Percentiles rank a stretch among this genome's conserved stretches.
Conservation (phyloP, 30 jellyfish, hydroid and myxozoan species). For the Chironex yamaguchii region DNA sequence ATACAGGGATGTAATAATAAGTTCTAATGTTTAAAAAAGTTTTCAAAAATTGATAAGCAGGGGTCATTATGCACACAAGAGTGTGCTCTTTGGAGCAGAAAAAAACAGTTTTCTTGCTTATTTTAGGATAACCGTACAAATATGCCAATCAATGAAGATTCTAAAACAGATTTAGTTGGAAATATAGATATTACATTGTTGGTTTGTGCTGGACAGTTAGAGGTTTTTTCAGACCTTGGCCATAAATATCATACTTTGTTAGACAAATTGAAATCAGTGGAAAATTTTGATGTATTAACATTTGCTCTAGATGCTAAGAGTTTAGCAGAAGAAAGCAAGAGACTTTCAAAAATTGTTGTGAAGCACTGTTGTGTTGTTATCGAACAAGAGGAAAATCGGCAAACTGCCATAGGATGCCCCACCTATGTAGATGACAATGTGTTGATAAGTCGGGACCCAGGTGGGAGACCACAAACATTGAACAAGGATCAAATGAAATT, state of each 20-base stretch:
- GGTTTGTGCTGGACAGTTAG: conserved; percentile 7
- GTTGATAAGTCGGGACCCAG: background rate
- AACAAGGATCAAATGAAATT: background rate
- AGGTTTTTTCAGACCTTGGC: background rate
- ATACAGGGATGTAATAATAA: no score
- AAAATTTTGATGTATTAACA: conserved; percentile 9
- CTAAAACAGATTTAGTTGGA: background rate
- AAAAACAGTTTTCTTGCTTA: no score
- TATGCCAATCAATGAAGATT: no score
- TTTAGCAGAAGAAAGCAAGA: background rate
- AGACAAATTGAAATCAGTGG: conserved; percentile 1
- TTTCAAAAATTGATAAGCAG: no score
- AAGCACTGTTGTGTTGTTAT: background rate
- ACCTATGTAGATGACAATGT: background rate
- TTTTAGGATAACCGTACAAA: no score
- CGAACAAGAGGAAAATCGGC: conserved; percentile 14
- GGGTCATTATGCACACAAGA: background rate
- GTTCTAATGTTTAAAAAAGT: no score
- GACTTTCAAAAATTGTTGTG: conserved; percentile 4
- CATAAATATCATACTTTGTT: conserved; percentile 8
- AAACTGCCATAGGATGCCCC: conserved; percentile 4
- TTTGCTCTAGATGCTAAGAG: background rate
- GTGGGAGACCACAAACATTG: background rate
- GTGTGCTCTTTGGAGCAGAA: no score
- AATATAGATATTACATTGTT: background rate